These are phyloP conservation scores for Neomonachus schauinslandi DNA, from an alignment of 2,113 vertebrate species.

Conservation along the genomic window DNA sequence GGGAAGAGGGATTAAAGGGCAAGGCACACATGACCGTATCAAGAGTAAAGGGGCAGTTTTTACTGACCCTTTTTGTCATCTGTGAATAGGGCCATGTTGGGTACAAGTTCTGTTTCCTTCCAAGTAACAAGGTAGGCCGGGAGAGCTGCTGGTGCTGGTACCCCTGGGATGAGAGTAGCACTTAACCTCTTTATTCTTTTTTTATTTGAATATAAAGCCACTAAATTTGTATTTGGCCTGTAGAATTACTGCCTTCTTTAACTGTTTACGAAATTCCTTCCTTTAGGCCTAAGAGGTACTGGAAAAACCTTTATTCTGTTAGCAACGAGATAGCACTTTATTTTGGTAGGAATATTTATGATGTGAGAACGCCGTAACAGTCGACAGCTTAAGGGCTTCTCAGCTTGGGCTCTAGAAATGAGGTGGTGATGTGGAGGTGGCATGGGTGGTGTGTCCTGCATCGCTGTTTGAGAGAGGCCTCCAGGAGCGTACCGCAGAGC, in stretches of 20 bases:
- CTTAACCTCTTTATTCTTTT: not conserved
- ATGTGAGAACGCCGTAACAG: not conserved
- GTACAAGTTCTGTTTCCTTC: not conserved
- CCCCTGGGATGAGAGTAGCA: not conserved
- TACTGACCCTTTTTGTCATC: not conserved
- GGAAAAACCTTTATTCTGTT: not conserved
- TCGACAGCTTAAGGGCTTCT: not conserved
- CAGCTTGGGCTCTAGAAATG: not conserved
- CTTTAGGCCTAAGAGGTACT: not conserved
- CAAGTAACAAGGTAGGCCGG: not conserved
- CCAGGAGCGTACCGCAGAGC: not conserved
- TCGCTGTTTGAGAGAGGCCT: not conserved
- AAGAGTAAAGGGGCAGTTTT: not conserved
- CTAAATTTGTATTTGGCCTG: not conserved
- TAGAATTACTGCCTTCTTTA: not conserved
- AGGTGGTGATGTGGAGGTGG: not conserved
- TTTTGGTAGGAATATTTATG: not conserved
- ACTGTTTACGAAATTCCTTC: not conserved
- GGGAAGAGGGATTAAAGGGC: constrained; percentile 3
- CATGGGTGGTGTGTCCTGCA: fast-evolving
- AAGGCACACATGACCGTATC: not conserved
- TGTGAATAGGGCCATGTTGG: not conserved
- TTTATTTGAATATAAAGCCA: constrained; percentile 25
- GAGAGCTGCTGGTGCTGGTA: not conserved
- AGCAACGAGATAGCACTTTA: not conserved